A percentile compares a stretch with the other conserved stretches of the same genome.
Conservation (phyloP, 2,113 vertebrate genomes). For the Herpetotheres cachinnans region DNA sequence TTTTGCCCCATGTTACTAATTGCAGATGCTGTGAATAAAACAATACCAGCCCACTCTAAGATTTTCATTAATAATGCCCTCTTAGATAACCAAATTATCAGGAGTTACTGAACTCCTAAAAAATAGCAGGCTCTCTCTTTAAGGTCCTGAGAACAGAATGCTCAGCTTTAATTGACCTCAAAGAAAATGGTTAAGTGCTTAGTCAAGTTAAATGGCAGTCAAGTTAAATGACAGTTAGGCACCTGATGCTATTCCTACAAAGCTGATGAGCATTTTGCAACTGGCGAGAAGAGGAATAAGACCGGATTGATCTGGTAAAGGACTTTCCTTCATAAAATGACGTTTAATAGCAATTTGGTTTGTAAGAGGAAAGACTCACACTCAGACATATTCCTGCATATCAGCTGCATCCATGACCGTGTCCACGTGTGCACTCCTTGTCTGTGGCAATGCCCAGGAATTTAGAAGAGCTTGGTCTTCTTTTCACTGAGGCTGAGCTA, state of each 20-base stretch:
- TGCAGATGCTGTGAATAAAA: background rate
- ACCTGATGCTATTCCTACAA: background rate
- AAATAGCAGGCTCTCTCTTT: background rate
- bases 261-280: background rate
- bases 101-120: background rate
- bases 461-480: background rate
- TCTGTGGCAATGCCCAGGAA: background rate
- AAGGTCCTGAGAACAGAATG: background rate
- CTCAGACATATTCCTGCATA: background rate
- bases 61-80: background rate
- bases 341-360: background rate
- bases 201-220: background rate
- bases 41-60: background rate
- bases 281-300: background rate
- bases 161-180: background rate
- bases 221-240: background rate
- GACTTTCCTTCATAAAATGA: background rate
- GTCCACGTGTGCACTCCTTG: rapidly evolving
- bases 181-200: background rate
- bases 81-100: background rate
- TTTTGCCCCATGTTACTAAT: background rate
- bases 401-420: rapidly evolving
- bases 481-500: background rate
- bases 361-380: background rate
- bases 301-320: background rate